Percentiles rank a stretch among this genome's conserved stretches.
These are phyloP conservation scores for Rhincodon typus DNA, from an alignment of 2,797 vertebrate genomes.

Conservation along the genomic window DNA sequence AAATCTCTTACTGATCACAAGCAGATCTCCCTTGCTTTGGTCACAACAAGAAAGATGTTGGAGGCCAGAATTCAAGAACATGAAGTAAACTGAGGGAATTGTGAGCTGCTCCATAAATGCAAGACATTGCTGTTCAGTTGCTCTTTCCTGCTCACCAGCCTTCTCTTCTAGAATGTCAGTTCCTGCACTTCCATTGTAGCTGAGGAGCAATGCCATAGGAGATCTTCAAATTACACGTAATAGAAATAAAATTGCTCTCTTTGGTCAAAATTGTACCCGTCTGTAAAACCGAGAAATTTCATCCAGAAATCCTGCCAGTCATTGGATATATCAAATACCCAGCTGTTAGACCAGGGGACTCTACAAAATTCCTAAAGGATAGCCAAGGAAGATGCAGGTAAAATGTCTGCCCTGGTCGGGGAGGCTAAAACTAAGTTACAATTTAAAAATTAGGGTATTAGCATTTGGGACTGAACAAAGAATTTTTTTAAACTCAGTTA, in stretches of 20 bases:
- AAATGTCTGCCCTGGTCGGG: too few relatives aligned
- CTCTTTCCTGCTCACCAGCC: neutral
- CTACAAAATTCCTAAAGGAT: too few relatives aligned
- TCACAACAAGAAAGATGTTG: neutral
- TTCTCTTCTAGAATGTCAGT: neutral
- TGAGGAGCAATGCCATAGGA: neutral
- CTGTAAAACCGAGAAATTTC: neutral
- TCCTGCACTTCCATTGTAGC: neutral
- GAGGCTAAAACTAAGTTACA: too few relatives aligned
- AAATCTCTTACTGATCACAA: neutral
- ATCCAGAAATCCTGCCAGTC: neutral
- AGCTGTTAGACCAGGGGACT: neutral
- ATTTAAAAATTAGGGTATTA: too few relatives aligned
- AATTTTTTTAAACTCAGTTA: too few relatives aligned
- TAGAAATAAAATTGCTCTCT: neutral
- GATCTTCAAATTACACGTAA: neutral
- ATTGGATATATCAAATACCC: neutral
- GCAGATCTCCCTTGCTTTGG: neutral
- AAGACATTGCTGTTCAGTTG: neutral
- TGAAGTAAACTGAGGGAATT: neutral
- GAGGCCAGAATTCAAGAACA: neutral
- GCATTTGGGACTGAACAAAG: too few relatives aligned
- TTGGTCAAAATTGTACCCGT: neutral
- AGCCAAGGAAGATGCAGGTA: too few relatives aligned
- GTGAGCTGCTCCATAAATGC: neutral